phyloP scores from a whole-genome alignment of 2,888 invertebrate genomes.

The Podotricha telesiphe region DNA sequence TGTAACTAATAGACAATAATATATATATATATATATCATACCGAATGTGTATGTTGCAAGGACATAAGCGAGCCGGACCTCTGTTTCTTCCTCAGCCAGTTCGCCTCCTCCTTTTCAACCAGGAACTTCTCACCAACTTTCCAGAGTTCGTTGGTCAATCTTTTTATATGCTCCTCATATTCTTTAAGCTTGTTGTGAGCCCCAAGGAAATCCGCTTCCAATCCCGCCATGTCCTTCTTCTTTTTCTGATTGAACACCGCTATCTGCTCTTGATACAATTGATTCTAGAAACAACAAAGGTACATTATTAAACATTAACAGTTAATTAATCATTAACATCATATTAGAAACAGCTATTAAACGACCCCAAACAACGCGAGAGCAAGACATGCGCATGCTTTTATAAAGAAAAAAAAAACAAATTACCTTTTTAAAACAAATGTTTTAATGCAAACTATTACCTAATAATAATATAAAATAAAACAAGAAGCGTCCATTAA shows the following conservation, averaged over 20 bases:
- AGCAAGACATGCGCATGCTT: slow-evolving; percentile 47
- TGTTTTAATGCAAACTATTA: slow-evolving; percentile 61
- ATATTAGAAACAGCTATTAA: slow-evolving; percentile 31
- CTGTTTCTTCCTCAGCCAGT: slow-evolving; percentile 72
- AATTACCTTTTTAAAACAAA: slow-evolving; percentile 66
- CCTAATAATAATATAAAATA: slow-evolving; percentile 60
- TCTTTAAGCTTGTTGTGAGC: slow-evolving; percentile 78
- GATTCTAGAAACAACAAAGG: slow-evolving; percentile 68
- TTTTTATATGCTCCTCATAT: slow-evolving; percentile 70
- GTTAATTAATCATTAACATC: neutral
- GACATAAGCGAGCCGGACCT: slow-evolving; percentile 74
- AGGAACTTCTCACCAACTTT: slow-evolving; percentile 84
- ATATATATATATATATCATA: slow-evolving; percentile 46
- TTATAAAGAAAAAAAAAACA: slow-evolving; percentile 46
- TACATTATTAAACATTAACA: slow-evolving; percentile 10
- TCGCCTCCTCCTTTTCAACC: slow-evolving; percentile 82
- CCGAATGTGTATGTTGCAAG: slow-evolving; percentile 74
- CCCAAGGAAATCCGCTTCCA: slow-evolving; percentile 78
- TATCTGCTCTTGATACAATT: slow-evolving; percentile 86
- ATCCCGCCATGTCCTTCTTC: slow-evolving; percentile 76
- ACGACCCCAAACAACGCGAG: neutral
- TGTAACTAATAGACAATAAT: too few species aligned
- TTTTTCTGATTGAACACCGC: slow-evolving; percentile 75
- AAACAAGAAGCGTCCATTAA: slow-evolving; percentile 71
- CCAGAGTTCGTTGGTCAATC: slow-evolving; percentile 84